A percentile compares a stretch with the other conserved stretches of the same genome.
Evolutionary conservation across 23 tunicate species (phyloP).

Genomic region (Ciona savignyi): DNA sequence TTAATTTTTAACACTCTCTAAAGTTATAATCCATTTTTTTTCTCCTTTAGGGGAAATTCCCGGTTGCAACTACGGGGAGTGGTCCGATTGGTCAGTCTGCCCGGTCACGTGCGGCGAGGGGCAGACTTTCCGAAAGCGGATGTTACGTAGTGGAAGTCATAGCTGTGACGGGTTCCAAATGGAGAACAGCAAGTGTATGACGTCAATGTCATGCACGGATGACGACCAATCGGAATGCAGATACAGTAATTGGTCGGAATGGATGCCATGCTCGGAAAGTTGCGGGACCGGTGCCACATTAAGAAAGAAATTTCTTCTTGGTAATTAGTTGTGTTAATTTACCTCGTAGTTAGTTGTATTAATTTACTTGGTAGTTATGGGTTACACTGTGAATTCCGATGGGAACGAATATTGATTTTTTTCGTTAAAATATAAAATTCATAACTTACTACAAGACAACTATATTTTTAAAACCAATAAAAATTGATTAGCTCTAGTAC

Average conservation of each 20-base stretch:
- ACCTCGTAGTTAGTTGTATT: no score
- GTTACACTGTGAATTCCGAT: no score
- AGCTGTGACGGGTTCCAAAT: slow-evolving; percentile 52
- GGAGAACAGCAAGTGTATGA: slow-evolving; percentile 86
- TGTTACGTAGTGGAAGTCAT: slow-evolving; percentile 14
- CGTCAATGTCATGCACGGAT: slow-evolving; percentile 62
- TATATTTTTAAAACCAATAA: no score
- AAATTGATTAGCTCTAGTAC: no score
- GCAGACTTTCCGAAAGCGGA: slow-evolving; percentile 50
- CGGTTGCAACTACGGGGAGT: slow-evolving; percentile 47
- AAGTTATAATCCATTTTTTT: no score
- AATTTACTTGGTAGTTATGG: no score
- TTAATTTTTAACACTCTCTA: no score
- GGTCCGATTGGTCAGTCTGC: slow-evolving; percentile 87
- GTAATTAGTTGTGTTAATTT: slow-evolving; percentile 1
- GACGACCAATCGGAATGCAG: slow-evolving; percentile 12
- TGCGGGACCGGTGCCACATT: slow-evolving; percentile 66
- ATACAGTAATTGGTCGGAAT: slow-evolving; percentile 71
- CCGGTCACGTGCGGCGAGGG: slow-evolving; percentile 78
- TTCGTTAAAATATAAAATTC: no score
- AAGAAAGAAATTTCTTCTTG: slow-evolving; percentile 46
- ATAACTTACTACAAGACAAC: no score
- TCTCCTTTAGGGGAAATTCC: slow-evolving; percentile 22
- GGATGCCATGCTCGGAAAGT: slow-evolving; percentile 76
- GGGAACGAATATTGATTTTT: background rate